A percentile compares a stretch with the other conserved stretches of the same genome.
These are phyloP conservation scores for Polypedilum vanderplanki DNA, from an alignment of 1,140 invertebrate species.

Conservation along the genomic window DNA sequence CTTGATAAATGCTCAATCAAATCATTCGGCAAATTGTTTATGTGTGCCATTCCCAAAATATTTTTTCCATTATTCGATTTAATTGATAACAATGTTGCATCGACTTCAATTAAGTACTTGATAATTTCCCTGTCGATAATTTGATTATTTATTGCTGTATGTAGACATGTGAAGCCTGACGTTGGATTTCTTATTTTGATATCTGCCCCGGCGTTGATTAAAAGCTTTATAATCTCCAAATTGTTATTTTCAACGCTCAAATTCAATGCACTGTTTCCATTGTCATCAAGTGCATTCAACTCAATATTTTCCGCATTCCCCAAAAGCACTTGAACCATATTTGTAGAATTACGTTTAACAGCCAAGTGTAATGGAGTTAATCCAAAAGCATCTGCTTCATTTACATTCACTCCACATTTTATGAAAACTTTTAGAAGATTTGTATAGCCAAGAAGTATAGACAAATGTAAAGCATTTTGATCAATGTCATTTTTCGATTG, in stretches of 20 bases:
- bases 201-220: neutral
- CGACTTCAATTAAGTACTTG: neutral
- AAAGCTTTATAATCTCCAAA: neutral
- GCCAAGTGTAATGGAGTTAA: neutral
- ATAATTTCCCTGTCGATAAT: neutral
- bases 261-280: neutral
- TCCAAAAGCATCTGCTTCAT: slow-evolving; percentile 14
- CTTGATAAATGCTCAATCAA: neutral
- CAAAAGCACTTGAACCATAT: neutral
- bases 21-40: neutral
- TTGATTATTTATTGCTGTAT: neutral
- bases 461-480: neutral
- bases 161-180: neutral
- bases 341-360: neutral
- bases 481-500: slow-evolving; percentile 1
- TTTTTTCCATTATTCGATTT: neutral
- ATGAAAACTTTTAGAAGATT: neutral
- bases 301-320: neutral
- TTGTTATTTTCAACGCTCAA: neutral
- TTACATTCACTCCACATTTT: neutral
- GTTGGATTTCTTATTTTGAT: neutral
- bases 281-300: neutral
- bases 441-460: neutral
- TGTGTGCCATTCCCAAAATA: neutral
- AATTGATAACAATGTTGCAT: neutral